Percentiles rank a stretch among this genome's conserved stretches.
Conservation (phyloP, 2,797 vertebrate species). For the Clarias laeviceps region DNA sequence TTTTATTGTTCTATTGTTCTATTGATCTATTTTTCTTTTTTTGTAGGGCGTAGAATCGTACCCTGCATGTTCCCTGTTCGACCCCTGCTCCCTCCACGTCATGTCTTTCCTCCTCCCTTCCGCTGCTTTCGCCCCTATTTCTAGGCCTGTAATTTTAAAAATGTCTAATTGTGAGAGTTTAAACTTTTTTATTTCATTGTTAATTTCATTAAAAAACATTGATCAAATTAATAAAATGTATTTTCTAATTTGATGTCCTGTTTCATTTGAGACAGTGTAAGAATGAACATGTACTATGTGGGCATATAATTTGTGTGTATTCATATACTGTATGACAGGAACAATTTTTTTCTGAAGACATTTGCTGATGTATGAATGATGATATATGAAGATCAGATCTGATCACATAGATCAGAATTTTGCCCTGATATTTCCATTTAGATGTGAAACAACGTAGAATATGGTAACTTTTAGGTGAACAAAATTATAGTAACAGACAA, state of each 20-base stretch:
- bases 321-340: too few relatives aligned
- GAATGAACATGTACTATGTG: too few relatives aligned
- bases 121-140: neutral
- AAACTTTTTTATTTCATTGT: neutral
- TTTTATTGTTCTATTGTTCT: neutral
- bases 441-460: neutral
- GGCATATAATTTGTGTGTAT: too few relatives aligned
- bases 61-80: constrained; percentile 22
- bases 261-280: neutral
- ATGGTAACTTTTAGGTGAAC: neutral
- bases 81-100: constrained; percentile 51
- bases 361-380: too few relatives aligned
- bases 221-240: neutral
- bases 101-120: constrained; percentile 49
- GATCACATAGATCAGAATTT: too few relatives aligned
- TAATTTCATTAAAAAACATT: neutral
- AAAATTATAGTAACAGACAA: neutral
- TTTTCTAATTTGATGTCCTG: constrained; percentile 8
- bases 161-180: neutral
- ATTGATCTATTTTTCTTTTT: constrained; percentile 15
- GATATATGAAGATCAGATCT: too few relatives aligned
- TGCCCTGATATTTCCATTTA: neutral
- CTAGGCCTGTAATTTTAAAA: neutral
- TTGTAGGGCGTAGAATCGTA: constrained; percentile 21
- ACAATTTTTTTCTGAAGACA: too few relatives aligned